phyloP scores from a whole-genome alignment of 2,113 vertebrate genomes.

The Neogobius melanostomus region DNA sequence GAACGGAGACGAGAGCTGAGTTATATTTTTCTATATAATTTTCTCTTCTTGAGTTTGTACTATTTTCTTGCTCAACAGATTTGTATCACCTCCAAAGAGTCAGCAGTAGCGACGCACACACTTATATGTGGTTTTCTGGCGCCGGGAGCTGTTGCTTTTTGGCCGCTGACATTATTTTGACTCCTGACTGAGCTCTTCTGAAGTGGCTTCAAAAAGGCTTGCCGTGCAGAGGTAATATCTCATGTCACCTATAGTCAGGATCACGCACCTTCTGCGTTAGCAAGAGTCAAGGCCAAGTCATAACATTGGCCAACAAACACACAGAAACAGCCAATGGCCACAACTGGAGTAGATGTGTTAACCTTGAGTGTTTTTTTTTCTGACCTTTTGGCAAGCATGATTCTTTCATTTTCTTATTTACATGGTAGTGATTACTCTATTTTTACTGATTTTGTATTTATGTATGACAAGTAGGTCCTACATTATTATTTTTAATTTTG shows the following conservation, averaged over 20 bases:
- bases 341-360: too few relatives aligned
- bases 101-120: background rate
- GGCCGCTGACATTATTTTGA: slow-evolving; percentile 17
- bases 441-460: too few relatives aligned
- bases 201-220: slow-evolving; percentile 8
- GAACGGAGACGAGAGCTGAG: too few relatives aligned
- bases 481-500: too few relatives aligned
- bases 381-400: too few relatives aligned
- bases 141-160: background rate
- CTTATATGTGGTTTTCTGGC: background rate
- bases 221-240: background rate
- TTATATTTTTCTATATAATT: too few relatives aligned
- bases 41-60: background rate
- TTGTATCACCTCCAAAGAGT: background rate
- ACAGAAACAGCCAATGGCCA: too few relatives aligned
- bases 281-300: slow-evolving; percentile 12
- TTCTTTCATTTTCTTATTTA: too few relatives aligned
- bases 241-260: slow-evolving; percentile 4
- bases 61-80: background rate
- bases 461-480: too few relatives aligned
- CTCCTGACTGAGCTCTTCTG: slow-evolving; percentile 9
- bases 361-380: too few relatives aligned
- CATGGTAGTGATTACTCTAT: too few relatives aligned
- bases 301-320: background rate
- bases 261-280: slow-evolving; percentile 1